phyloP scores from a whole-genome alignment of 1,140 invertebrate genomes.

The Euura saliciscinereae region DNA sequence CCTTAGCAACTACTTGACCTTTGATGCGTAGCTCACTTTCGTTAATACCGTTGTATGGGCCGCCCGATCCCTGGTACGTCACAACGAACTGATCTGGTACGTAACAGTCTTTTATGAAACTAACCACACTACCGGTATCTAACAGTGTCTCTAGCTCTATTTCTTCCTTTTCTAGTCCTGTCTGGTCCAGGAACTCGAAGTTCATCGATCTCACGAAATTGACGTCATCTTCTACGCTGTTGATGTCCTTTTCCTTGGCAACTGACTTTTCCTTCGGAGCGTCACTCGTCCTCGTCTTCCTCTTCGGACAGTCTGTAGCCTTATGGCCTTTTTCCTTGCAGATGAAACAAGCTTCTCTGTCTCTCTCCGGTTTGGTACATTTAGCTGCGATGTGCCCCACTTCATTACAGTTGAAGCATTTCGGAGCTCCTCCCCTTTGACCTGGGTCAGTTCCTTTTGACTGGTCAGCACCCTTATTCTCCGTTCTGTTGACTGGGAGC shows the following conservation, averaged over 20 bases:
- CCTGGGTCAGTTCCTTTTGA: neutral
- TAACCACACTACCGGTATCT: neutral
- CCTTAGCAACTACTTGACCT: neutral
- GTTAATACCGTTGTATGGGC: neutral
- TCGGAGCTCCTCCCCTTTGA: neutral
- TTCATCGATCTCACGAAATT: neutral
- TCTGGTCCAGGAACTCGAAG: neutral
- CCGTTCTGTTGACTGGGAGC: neutral
- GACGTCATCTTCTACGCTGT: neutral
- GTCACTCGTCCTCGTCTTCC: neutral
- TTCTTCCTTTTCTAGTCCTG: too few relatives aligned
- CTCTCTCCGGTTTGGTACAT: neutral
- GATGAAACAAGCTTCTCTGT: neutral
- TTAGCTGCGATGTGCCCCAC: neutral
- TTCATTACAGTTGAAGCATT: neutral
- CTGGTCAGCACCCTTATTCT: neutral
- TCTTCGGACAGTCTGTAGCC: constrained; percentile 10
- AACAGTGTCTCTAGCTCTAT: neutral
- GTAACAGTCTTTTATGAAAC: neutral
- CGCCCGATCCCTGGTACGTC: neutral
- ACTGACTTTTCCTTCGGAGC: constrained; percentile 7
- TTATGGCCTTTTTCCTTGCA: constrained; percentile 12
- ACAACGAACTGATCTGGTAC: neutral
- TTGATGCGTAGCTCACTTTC: neutral
- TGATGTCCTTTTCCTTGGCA: constrained; percentile 15